A percentile compares a stretch with the other conserved stretches of the same genome.
phyloP scores from a whole-genome alignment of 2,797 vertebrate genomes.

The Limnodromus scolopaceus region DNA sequence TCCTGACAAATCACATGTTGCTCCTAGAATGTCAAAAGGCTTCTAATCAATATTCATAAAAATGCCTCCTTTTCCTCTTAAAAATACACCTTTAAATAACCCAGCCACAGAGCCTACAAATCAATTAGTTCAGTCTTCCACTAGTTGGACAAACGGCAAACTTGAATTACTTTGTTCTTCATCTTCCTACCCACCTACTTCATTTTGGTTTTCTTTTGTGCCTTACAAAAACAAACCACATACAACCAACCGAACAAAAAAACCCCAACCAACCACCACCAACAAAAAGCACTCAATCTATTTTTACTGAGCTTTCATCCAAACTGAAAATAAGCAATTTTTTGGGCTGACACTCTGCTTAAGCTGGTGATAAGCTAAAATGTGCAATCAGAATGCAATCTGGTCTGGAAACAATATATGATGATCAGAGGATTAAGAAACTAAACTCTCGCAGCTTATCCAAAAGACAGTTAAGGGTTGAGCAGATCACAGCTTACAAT shows the following conservation, averaged over 20 bases:
- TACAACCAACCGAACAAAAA: not conserved
- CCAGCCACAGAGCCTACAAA: not conserved
- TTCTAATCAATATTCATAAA: not conserved
- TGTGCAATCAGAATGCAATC: not conserved
- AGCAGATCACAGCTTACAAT: not conserved
- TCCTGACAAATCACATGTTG: not conserved
- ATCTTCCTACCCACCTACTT: not conserved
- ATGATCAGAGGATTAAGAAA: not conserved
- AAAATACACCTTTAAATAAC: not conserved
- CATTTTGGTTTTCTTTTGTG: not conserved
- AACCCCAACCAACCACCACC: not conserved
- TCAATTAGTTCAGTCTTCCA: not conserved
- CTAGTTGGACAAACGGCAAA: not conserved
- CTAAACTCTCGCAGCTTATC: not conserved
- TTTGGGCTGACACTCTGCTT: not conserved
- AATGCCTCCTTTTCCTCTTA: not conserved
- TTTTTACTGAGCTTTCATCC: not conserved
- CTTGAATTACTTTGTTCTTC: not conserved
- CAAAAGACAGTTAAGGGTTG: not conserved
- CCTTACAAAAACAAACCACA: not conserved
- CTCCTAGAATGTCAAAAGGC: not conserved
- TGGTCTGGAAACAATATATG: not conserved
- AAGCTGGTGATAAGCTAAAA: not conserved
- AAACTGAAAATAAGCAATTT: not conserved
- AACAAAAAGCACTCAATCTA: rapidly evolving